Evolutionary conservation across 1,140 invertebrate genomes (phyloP), one percentile per base, ranked within the genome.

Genomic region (Sminthurinus signatus): DNA sequence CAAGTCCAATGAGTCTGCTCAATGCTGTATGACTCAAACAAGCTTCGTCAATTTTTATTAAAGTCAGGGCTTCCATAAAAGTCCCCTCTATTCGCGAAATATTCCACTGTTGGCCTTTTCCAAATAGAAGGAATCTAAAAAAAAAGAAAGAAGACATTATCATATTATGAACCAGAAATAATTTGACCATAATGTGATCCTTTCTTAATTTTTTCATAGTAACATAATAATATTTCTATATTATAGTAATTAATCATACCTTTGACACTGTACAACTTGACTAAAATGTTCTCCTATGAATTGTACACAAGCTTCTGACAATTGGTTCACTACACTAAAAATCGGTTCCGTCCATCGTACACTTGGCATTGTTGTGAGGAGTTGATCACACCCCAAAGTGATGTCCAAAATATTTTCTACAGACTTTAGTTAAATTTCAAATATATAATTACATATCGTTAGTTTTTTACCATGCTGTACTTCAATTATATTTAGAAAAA

Each of bases 21-120:
- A 84, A 71, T 3, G 79, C 76, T 39, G 79, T 78, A 69, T 87
- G 86, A 73, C 83, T 84, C 57, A 81, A 80, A 72, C 86, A 88
- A 0, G 86, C 85, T 74, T 87, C 84, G 69, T 88, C 86, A 0
- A 85, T 81, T 1, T 83, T 80, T 12, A 88, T 73, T 17, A 80
- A 77, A 32, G 83, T 82, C 2, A 85, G 80, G 0, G 85, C 82
- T 2, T 81, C 78, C 19, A 86, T 71, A 48, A 88, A 79, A 61
- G 84, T 81, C 52, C 85, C 82, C 73, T 70, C 69, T n/a, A 71
- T 71, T 23, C 69, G 28, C 1, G 65, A 68, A 64, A 71, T 71
- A 61, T 68, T 71, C 69, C 69, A 71, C 8, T 67, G 62, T 56
- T 71, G 69, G 36, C 69, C 69, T 57, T 71, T 71, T 10, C 69